Base-by-base conservation (phyloP, 2,888 invertebrate genomes). In the Leucophora obtusa region DNA sequence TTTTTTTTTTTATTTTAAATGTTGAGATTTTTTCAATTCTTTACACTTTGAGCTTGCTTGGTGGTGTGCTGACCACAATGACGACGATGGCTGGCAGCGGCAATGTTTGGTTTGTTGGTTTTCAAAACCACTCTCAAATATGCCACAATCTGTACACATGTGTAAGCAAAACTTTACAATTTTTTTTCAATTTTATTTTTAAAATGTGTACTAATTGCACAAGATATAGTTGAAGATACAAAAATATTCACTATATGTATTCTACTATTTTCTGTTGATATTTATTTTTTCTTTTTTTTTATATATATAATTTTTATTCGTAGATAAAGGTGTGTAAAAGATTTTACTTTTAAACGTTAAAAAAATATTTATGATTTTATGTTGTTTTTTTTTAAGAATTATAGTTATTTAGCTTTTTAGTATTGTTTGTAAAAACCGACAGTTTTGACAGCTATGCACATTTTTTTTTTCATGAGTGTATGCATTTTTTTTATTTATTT, bases 241-340 rank as follows among this genome's bases (percentile, higher is more conserved):
- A 11, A 38, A 47, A 47, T 47, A 47, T 47, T 15, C 43, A 4
- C n/a, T 47, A 28, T 21, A 21, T 21, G 14, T 43, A 14, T 47
- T 47, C 43, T 47, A 47, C n/a, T 47, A 47, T 47, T 14, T 47
- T 4, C n/a, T 47, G n/a, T 35, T 75, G 2, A 15, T 28, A 28
- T 54, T 18, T 53, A 53, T 56, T 33, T 56, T 33, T 56, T 33
- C 1, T 18, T 21, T 56, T 76, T 50, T 81, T 53, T 5, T 28
- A 53, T 66, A 28, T 65, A 51, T 66, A n/a, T n/a, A n/a, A 50
- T 76, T 75, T 53, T 71, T 62, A 24, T 63, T 10, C 35, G 17
- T 62, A 76, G 28, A 58, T 51, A 65, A 69, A 71, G 43, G 63
- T 65, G 79, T 76, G 75, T 62, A 68, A 54, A 47, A 33, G 33